Conservation (phyloP, 2,888 invertebrate genomes). For the Drosophila mercatorum region DNA sequence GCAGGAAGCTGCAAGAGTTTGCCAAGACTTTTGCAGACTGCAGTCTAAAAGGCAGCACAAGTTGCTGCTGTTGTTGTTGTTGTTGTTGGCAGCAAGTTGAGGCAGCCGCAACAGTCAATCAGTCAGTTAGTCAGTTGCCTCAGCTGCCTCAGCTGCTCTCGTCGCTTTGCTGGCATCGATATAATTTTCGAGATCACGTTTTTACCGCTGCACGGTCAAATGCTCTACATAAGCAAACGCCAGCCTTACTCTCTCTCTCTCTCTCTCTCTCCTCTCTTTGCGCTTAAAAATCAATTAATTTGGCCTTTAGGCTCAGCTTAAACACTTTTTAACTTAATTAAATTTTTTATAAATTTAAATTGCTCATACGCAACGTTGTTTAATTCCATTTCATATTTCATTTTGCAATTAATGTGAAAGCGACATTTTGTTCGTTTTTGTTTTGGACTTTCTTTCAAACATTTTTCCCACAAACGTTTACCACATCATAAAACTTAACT, state of each 20-base stretch:
- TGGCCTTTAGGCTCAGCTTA: conserved; percentile 39
- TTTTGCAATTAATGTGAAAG: conserved; percentile 76
- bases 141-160: conserved; percentile 50
- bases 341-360: conserved; percentile 60
- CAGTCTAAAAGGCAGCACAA: conserved; percentile 19
- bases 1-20: conserved; percentile 53
- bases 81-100: conserved; percentile 7
- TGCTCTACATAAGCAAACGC: conserved; percentile 66
- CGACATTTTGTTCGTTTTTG: conserved; percentile 63
- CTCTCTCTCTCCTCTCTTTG: conserved; percentile 12
- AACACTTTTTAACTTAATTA: conserved; percentile 7
- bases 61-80: conserved; percentile 19
- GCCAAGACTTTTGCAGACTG: conserved; percentile 19
- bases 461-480: conserved; percentile 73
- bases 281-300: conserved; percentile 69
- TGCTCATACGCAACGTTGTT: conserved; percentile 48
- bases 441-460: conserved; percentile 63
- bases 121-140: conserved; percentile 36
- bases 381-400: conserved; percentile 43
- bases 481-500: conserved; percentile 76
- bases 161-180: conserved; percentile 61
- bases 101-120: conserved; percentile 18
- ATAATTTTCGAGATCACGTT: conserved; percentile 80
- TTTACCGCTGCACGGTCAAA: conserved; percentile 72
- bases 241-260: neutral